Percentiles rank a stretch among this genome's conserved stretches.
These are phyloP conservation scores for Stenotaenia linearis DNA, from an alignment of 2,888 invertebrate genomes.

Conservation along the genomic window DNA sequence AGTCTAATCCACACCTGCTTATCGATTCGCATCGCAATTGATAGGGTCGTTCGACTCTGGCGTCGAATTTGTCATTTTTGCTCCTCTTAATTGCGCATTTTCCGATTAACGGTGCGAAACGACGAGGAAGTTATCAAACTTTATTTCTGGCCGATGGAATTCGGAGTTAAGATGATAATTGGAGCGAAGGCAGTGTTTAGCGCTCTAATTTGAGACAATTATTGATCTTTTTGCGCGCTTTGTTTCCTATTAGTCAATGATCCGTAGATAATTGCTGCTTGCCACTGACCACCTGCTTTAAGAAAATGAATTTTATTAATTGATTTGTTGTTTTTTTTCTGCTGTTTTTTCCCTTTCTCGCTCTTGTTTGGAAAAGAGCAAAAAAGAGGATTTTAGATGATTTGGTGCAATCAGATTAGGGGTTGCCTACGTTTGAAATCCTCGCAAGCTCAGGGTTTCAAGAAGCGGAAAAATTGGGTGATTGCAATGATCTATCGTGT, in stretches of 20 bases:
- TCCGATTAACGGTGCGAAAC: neutral
- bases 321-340: neutral
- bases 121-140: neutral
- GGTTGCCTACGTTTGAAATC: constrained; percentile 9
- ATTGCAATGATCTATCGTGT: constrained; percentile 9
- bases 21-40: neutral
- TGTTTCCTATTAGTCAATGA: neutral
- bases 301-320: neutral
- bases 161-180: neutral
- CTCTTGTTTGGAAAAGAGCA: neutral
- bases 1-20: neutral
- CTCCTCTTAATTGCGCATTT: neutral
- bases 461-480: constrained; percentile 9
- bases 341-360: neutral
- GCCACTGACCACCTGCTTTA: neutral
- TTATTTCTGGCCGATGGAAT: too few species aligned
- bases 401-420: neutral
- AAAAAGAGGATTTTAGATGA: neutral
- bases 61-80: neutral
- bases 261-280: neutral
- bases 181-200: neutral
- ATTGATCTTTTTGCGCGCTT: neutral
- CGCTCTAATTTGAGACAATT: neutral
- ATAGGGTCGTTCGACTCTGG: neutral
- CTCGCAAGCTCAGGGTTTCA: neutral